Conservation (phyloP, 2,888 invertebrate species). For the Spialia ferax region DNA sequence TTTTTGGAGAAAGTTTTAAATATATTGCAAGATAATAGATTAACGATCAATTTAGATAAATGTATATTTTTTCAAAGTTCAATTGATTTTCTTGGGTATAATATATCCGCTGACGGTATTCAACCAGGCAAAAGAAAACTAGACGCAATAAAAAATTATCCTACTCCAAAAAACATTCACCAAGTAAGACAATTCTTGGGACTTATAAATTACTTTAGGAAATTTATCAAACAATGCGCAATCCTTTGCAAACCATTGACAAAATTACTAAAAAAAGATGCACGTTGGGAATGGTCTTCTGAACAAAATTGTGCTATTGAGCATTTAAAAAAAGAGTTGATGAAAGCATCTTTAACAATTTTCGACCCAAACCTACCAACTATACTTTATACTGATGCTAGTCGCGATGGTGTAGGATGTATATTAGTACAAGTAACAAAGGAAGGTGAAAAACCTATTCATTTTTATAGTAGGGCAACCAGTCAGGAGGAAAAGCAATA, state of each 20-base stretch:
- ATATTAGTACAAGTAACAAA: conserved; percentile 27
- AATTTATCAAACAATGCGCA: conserved; percentile 34
- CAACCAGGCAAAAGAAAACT: conserved; percentile 27
- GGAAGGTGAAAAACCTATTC: neutral
- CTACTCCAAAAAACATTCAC: conserved; percentile 33
- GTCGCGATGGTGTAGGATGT: conserved; percentile 38
- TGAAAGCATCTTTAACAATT: no score
- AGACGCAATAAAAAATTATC: conserved; percentile 29
- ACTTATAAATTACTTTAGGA: conserved; percentile 34
- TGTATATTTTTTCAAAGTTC: conserved; percentile 38
- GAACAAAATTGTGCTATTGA: conserved; percentile 15
- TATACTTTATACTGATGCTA: conserved; percentile 38
- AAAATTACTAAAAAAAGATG: conserved; percentile 31
- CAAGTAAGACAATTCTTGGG: conserved; percentile 39
- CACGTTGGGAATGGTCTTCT: conserved; percentile 29
- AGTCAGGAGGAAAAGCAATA: neutral
- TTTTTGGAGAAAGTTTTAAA: conserved; percentile 26
- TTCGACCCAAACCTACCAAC: conserved; percentile 35
- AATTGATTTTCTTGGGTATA: conserved; percentile 28
- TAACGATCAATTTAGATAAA: conserved; percentile 39
- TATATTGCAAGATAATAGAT: conserved; percentile 27
- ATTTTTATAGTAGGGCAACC: neutral
- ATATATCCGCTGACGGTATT: conserved; percentile 28
- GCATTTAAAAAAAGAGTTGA: conserved; percentile 19
- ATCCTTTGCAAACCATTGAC: conserved; percentile 32